Conservation (phyloP, 2,888 invertebrate genomes). For the Brachynemurus nebulosus region DNA sequence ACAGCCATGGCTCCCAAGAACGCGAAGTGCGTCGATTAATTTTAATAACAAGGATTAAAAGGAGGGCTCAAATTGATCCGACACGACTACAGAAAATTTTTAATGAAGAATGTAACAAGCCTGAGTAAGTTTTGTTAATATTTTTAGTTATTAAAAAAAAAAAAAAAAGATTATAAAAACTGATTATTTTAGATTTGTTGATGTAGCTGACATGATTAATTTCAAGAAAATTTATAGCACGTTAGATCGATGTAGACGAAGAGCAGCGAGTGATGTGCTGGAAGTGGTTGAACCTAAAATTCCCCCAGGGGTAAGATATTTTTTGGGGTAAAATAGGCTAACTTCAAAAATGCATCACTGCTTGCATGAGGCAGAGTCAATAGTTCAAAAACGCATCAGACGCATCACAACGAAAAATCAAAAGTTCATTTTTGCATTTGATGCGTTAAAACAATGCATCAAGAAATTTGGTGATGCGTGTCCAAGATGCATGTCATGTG, state of each 20-base stretch:
- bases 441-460: too few relatives aligned
- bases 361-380: too few relatives aligned
- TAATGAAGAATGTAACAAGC: constrained; percentile 8
- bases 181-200: constrained; percentile 6
- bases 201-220: constrained; percentile 8
- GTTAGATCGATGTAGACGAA: constrained; percentile 7
- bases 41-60: constrained; percentile 6
- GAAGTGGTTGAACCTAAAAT: constrained; percentile 6
- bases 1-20: constrained; percentile 9
- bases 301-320: constrained; percentile 3
- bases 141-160: too few relatives aligned
- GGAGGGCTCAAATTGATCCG: constrained; percentile 7
- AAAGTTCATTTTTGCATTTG: too few relatives aligned
- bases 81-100: constrained; percentile 4
- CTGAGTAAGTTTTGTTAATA: constrained; percentile 10
- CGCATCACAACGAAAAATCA: too few relatives aligned
- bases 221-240: constrained; percentile 9
- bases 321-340: too few relatives aligned
- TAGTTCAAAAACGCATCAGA: too few relatives aligned
- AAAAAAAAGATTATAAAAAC: too few relatives aligned
- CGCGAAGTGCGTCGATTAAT: constrained; percentile 7
- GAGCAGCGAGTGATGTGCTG: constrained; percentile 5
- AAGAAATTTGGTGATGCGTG: too few relatives aligned
- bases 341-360: too few relatives aligned
- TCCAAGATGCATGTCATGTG: too few relatives aligned